Evolutionary conservation across 2,888 invertebrate species (phyloP).

Genomic region (Galeopsomyia nigrocyanea): DNA sequence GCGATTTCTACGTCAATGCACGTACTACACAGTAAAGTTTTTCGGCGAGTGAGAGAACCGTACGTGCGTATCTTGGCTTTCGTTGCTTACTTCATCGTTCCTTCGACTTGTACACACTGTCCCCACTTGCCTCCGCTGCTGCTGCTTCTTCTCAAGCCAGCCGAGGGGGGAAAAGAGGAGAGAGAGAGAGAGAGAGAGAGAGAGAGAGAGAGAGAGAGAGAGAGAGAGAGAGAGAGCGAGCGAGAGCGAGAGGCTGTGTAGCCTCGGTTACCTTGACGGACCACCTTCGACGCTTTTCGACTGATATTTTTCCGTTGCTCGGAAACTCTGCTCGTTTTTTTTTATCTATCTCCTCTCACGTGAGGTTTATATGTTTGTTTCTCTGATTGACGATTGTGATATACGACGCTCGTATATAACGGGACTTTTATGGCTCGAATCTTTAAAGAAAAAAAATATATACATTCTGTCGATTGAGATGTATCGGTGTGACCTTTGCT

Average conservation of each 20-base stretch:
- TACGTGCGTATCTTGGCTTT: constrained; percentile 23
- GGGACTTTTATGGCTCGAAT: too few species aligned
- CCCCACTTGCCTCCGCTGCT: neutral
- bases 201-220: too few species aligned
- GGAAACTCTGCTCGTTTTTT: constrained; percentile 18
- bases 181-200: neutral
- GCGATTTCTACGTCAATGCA: constrained; percentile 26
- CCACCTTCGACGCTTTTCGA: constrained; percentile 45
- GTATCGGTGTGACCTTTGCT: too few species aligned
- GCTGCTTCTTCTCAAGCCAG: neutral
- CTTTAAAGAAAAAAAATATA: too few species aligned
- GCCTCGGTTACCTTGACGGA: constrained; percentile 38
- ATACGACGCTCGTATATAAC: too few species aligned
- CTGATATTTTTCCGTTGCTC: constrained; percentile 29
- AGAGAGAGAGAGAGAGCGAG: neutral
- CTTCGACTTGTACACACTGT: constrained; percentile 25
- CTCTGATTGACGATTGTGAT: too few species aligned
- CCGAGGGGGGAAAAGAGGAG: neutral
- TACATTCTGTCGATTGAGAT: too few species aligned
- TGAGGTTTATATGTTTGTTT: too few species aligned
- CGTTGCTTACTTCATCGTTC: constrained; percentile 51
- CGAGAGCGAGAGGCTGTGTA: neutral
- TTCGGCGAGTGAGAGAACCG: constrained; percentile 15
- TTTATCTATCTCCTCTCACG: constrained; percentile 3
- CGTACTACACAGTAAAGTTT: constrained; percentile 43